phyloP scores from a whole-genome alignment of 2,888 invertebrate genomes.

The Embidobia sp. region DNA sequence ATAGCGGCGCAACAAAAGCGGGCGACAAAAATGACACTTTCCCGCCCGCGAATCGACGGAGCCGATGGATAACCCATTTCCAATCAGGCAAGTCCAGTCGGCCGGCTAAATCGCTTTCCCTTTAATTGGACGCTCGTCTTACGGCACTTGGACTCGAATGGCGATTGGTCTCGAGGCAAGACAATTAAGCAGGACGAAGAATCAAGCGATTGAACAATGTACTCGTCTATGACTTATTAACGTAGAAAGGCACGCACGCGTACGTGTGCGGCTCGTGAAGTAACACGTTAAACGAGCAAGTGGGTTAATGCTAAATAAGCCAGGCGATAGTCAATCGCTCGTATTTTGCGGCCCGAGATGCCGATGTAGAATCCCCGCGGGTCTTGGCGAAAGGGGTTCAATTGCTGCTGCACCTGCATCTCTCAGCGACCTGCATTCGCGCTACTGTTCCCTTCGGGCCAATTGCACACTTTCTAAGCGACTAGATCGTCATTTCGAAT shows the following conservation, averaged over 20 bases:
- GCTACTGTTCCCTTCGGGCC: slow-evolving; percentile 65
- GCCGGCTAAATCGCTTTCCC: slow-evolving; percentile 4
- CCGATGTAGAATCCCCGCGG: slow-evolving; percentile 54
- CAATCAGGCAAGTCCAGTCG: slow-evolving; percentile 2
- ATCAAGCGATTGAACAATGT: slow-evolving; percentile 14
- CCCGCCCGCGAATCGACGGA: slow-evolving; percentile 4
- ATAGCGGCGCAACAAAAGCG: too few species aligned
- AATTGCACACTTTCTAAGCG: slow-evolving; percentile 66
- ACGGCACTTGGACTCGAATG: slow-evolving; percentile 2
- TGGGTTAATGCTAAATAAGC: slow-evolving; percentile 64
- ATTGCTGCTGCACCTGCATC: slow-evolving; percentile 65
- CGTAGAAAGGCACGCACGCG: slow-evolving; percentile 34
- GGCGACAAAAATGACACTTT: neutral
- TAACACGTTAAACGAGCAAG: slow-evolving; percentile 61
- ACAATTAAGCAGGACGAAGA: too few species aligned
- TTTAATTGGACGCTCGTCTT: slow-evolving; percentile 22
- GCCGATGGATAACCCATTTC: slow-evolving; percentile 8
- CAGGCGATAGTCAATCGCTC: slow-evolving; percentile 60
- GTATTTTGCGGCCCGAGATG: slow-evolving; percentile 54
- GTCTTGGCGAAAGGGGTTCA: slow-evolving; percentile 66
- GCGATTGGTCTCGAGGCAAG: too few species aligned
- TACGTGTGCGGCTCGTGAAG: too few species aligned
- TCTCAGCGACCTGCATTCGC: slow-evolving; percentile 63
- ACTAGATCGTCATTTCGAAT: slow-evolving; percentile 59
- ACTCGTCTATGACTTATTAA: slow-evolving; percentile 24